Conservation (phyloP, 2,113 vertebrate species). For the Daphoenositta chrysoptera region DNA sequence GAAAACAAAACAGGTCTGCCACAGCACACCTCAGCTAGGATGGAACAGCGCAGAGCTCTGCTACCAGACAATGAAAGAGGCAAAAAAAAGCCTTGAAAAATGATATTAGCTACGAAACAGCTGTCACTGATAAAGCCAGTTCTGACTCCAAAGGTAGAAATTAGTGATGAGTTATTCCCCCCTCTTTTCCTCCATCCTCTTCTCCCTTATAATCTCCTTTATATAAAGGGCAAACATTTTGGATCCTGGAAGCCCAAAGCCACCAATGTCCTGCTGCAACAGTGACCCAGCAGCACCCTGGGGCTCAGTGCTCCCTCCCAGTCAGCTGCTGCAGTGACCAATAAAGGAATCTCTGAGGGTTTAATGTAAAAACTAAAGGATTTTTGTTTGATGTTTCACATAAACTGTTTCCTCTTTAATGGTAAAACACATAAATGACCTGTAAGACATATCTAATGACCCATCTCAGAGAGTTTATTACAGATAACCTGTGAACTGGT, state of each 20-base stretch:
- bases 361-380: neutral
- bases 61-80: neutral
- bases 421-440: neutral
- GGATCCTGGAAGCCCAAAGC: neutral
- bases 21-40: neutral
- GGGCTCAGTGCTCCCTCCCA: neutral
- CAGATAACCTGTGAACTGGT: neutral
- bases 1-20: neutral
- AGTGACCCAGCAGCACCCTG: neutral
- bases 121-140: neutral
- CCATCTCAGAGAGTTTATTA: neutral
- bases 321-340: neutral
- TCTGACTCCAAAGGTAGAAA: neutral
- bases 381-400: neutral
- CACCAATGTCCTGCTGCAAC: neutral
- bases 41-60: neutral
- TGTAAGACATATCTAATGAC: neutral
- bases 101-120: neutral
- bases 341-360: neutral
- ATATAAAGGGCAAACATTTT: neutral
- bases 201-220: neutral
- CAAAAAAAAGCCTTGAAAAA: neutral
- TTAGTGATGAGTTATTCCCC: neutral
- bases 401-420: neutral
- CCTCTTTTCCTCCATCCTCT: neutral